Percentiles rank a stretch among this genome's conserved stretches.
Conservation (phyloP, 2,888 invertebrate species). For the Pammene aurita region DNA sequence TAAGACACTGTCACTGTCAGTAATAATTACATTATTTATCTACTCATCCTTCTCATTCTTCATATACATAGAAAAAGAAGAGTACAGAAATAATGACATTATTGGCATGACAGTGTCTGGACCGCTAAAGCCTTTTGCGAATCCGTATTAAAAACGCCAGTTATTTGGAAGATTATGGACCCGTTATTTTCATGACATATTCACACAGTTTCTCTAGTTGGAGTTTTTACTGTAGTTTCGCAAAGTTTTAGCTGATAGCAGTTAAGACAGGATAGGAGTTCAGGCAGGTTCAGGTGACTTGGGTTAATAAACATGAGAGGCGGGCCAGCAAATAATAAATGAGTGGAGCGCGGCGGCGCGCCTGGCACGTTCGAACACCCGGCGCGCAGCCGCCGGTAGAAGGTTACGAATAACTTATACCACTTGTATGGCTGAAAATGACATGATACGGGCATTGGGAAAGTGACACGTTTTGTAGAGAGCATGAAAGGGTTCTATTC, state of each 20-base stretch:
- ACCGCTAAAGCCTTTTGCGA: no score
- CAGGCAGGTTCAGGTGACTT: conserved; percentile 33
- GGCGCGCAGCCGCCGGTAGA: conserved; percentile 34
- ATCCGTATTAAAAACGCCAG: no score
- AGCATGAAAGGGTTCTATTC: background rate
- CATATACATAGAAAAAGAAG: no score
- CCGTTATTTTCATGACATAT: no score
- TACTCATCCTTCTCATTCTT: no score
- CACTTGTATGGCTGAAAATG: conserved; percentile 18
- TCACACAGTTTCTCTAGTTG: background rate
- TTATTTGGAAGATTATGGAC: no score
- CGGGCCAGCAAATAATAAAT: conserved; percentile 36
- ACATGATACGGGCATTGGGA: conserved; percentile 4
- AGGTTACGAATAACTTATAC: conserved; percentile 32
- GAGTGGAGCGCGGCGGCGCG: conserved; percentile 29
- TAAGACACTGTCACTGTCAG: no score
- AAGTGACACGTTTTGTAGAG: background rate
- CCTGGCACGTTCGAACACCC: conserved; percentile 33
- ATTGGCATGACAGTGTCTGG: no score
- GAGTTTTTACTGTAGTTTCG: background rate
- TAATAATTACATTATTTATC: no score
- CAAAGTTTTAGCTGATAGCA: conserved; percentile 14
- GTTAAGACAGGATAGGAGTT: conserved; percentile 25
- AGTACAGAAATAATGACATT: no score
- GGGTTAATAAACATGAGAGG: conserved; percentile 41